Conservation (phyloP, 2,113 vertebrate genomes). For the Elephas maximus region DNA sequence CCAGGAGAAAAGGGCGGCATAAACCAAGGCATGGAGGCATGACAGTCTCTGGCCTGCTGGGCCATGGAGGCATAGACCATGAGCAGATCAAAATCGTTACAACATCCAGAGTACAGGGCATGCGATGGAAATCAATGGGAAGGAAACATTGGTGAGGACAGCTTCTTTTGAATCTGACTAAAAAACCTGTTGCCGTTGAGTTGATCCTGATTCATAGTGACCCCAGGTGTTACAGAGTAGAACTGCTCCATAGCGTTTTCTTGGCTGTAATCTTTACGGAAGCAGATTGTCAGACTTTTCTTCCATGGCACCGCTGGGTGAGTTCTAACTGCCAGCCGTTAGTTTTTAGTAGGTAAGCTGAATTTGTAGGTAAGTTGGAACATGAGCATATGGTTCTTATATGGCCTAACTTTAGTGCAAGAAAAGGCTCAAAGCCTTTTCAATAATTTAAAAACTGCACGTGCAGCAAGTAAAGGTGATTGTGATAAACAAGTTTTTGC, state of each 20-base stretch:
- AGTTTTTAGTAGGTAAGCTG: not conserved
- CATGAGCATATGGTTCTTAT: too few species aligned
- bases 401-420: too few species aligned
- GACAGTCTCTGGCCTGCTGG: not conserved
- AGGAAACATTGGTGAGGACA: not conserved
- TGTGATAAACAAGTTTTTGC: too few species aligned
- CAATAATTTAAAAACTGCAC: too few species aligned
- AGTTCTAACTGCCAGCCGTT: not conserved
- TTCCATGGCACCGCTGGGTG: not conserved
- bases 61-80: not conserved
- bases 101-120: rapidly evolving
- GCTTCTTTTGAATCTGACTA: not conserved
- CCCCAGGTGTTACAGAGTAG: not conserved
- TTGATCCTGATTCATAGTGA: not conserved
- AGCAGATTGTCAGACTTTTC: not conserved
- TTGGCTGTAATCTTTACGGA: not conserved
- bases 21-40: not conserved
- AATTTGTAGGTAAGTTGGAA: too few species aligned
- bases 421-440: too few species aligned
- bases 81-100: not conserved
- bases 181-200: not conserved
- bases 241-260: not conserved
- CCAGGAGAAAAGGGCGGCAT: not conserved
- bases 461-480: too few species aligned
- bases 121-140: not conserved